A percentile compares a stretch with the other conserved stretches of the same genome.
These are phyloP conservation scores for Todus mexicanus DNA, from an alignment of 2,797 vertebrate genomes.

Conservation along the genomic window DNA sequence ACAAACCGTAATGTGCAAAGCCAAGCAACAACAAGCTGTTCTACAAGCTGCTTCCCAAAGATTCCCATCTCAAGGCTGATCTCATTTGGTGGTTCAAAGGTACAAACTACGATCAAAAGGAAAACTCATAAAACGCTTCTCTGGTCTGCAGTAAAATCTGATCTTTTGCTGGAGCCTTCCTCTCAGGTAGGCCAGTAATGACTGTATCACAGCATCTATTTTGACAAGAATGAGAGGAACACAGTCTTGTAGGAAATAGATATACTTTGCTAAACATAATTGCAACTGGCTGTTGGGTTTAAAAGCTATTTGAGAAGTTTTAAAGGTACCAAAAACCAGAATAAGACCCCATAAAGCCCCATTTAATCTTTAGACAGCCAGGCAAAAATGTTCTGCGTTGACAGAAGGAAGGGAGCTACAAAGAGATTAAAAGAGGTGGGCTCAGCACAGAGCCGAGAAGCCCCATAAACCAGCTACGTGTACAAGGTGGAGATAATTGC, in stretches of 20 bases:
- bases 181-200: neutral
- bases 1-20: neutral
- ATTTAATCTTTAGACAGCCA: neutral
- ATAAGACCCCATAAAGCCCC: neutral
- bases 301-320: neutral
- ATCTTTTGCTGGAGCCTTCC: neutral
- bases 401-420: neutral
- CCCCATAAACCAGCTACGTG: fast-evolving
- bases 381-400: neutral
- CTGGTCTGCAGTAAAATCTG: neutral
- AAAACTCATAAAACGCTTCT: neutral
- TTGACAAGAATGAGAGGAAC: neutral
- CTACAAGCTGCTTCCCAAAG: neutral
- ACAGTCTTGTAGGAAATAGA: neutral
- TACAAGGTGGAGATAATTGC: neutral
- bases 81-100: neutral
- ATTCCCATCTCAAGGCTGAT: neutral
- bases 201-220: neutral
- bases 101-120: neutral
- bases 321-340: neutral
- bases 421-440: neutral
- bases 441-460: neutral
- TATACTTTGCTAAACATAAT: neutral
- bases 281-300: neutral
- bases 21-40: neutral